Evolutionary conservation across 2,888 invertebrate species (phyloP), one percentile per base, ranked within the genome.

Genomic region (Gasteruption jaculator): DNA sequence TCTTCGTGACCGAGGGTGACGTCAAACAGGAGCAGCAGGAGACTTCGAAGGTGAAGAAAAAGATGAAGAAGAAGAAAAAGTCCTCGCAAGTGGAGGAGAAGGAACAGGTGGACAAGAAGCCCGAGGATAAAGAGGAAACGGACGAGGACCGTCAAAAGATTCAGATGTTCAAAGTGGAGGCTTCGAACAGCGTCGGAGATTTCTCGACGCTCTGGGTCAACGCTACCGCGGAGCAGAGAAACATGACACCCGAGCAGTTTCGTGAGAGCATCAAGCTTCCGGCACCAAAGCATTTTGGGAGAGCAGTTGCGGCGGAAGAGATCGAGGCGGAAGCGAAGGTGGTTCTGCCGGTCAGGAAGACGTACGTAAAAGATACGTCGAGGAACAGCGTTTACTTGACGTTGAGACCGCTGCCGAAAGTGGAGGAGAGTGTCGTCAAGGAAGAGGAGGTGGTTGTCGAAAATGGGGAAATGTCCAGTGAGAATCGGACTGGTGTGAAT

Each of bases 361-460:
- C 55, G 1, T 69, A 69, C 42, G 42, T 65, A n/a, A 64, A 56
- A 41, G 70, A 70, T 38, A 52, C 61, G 1, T 50, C 68, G 21
- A 53, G 63, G 11, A 67, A 67, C 41, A 69, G 68, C 40, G 67
- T 61, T 12, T 48, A 68, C 37, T 56, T 65, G 12, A 69, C 68
- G n/a, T 45, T 69, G 38, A 69, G 56, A 8, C 8, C 33, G 5
- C 5, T 48, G 1, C 31, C 31, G 3, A 20, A 1, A 12, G 25
- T 8, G 18, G 11, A 15, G 18, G 22, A 22, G 7, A 31, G 24
- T 4, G 6, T 22, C 18, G 22, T 4, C n/a, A 8, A 24, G 10
- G 26, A 38, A 16, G 36, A 40, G 7, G 37, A 34, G 5, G 30
- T 43, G 33, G 39, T 43, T 35, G 15, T 8, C 5, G 10, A 12